These are phyloP conservation scores for Vombatus ursinus DNA, from an alignment of 2,113 vertebrate species.

Conservation along the genomic window DNA sequence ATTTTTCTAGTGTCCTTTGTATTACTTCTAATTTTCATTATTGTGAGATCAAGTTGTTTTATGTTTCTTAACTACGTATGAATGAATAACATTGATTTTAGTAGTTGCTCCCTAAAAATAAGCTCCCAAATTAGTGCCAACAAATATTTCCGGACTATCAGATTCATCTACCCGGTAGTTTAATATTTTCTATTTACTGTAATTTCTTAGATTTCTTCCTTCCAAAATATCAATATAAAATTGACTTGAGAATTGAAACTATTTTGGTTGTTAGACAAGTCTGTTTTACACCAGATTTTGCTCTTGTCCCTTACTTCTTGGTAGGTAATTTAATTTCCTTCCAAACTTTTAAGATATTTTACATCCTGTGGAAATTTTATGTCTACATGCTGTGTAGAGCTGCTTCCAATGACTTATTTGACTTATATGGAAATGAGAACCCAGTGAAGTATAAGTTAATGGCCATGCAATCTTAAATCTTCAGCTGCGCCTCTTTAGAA, in stretches of 20 bases:
- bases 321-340: neutral
- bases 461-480: slow-evolving; percentile 24
- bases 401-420: slow-evolving; percentile 7
- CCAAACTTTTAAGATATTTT: slow-evolving; percentile 33
- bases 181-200: neutral
- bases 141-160: neutral
- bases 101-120: neutral
- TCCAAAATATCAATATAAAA: neutral
- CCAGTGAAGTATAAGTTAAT: slow-evolving; percentile 16
- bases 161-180: neutral
- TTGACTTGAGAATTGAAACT: neutral
- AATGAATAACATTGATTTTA: neutral
- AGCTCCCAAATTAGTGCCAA: neutral
- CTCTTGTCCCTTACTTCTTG: neutral
- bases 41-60: neutral
- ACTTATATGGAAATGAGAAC: neutral
- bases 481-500: neutral
- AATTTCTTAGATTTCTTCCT: neutral
- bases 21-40: neutral
- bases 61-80: neutral
- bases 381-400: slow-evolving; percentile 11
- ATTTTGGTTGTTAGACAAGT: neutral
- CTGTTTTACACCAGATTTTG: neutral
- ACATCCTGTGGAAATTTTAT: slow-evolving; percentile 33
- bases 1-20: neutral